Evolutionary conservation across 2,113 vertebrate species (phyloP).

Genomic region (Pimephales promelas): DNA sequence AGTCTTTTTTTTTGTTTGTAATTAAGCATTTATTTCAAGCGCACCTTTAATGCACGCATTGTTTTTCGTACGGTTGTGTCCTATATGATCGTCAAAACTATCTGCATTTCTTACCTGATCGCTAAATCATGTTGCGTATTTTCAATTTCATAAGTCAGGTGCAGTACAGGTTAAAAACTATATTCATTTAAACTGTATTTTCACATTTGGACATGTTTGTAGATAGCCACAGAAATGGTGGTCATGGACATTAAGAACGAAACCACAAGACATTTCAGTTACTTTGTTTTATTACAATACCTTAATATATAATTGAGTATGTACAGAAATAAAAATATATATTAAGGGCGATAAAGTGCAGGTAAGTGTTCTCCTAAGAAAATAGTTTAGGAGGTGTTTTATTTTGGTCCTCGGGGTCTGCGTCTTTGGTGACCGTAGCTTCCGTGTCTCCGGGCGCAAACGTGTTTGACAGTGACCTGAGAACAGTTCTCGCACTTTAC

Average conservation of each 20-base stretch:
- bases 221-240: neutral
- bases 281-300: conserved; percentile 45
- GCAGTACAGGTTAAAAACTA: neutral
- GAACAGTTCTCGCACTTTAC: conserved; percentile 91
- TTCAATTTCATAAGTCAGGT: neutral
- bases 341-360: conserved; percentile 37
- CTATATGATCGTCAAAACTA: no score
- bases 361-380: neutral
- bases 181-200: neutral
- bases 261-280: neutral
- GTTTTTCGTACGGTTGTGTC: neutral
- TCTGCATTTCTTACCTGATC: neutral
- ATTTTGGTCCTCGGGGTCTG: conserved; percentile 67
- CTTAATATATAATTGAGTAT: conserved; percentile 44
- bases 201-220: neutral
- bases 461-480: conserved; percentile 82
- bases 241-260: neutral
- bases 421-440: conserved; percentile 60
- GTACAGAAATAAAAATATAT: conserved; percentile 19
- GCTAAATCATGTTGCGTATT: neutral
- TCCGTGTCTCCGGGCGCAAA: conserved; percentile 76
- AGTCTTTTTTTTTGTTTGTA: neutral
- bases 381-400: conserved; percentile 49
- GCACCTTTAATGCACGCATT: neutral
- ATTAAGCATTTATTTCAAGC: no score